Conservation (phyloP, 53 echinoderm and acorn worm species). For the Antedon mediterranea region DNA sequence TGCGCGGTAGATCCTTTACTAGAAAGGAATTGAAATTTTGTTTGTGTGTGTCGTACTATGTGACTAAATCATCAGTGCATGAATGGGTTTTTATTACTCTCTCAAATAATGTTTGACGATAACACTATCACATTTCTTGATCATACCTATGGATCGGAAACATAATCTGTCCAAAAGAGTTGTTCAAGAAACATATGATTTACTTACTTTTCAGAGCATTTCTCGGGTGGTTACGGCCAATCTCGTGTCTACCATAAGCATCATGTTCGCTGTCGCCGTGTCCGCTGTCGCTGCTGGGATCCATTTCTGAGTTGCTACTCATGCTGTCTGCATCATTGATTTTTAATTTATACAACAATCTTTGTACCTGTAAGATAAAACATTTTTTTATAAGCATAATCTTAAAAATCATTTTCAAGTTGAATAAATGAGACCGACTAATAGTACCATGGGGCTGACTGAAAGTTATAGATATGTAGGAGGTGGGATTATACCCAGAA, state of each 20-base stretch:
- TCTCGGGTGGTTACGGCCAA: neutral
- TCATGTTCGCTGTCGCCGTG: conserved; percentile 78
- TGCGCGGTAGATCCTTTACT: neutral
- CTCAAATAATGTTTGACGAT: neutral
- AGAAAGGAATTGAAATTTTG: neutral
- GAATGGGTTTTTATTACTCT: neutral
- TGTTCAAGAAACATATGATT: neutral
- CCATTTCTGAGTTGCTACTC: conserved; percentile 48
- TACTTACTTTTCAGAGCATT: neutral
- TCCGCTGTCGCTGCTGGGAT: conserved; percentile 89
- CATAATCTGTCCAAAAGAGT: neutral
- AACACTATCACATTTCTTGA: neutral
- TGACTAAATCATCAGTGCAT: neutral
- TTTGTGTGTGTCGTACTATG: neutral
- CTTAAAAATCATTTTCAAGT: neutral
- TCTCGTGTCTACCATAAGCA: conserved; percentile 12
- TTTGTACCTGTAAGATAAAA: conserved; percentile 35
- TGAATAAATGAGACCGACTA: no score
- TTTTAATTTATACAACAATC: conserved; percentile 31
- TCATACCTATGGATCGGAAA: neutral
- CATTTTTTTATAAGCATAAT: no score
- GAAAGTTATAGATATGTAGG: neutral
- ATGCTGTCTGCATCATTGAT: conserved; percentile 29
- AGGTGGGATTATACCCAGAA: conserved; percentile 6
- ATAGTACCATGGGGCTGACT: neutral